Conservation (phyloP, 2,888 invertebrate genomes). For the Phrixothrix hirtus region DNA sequence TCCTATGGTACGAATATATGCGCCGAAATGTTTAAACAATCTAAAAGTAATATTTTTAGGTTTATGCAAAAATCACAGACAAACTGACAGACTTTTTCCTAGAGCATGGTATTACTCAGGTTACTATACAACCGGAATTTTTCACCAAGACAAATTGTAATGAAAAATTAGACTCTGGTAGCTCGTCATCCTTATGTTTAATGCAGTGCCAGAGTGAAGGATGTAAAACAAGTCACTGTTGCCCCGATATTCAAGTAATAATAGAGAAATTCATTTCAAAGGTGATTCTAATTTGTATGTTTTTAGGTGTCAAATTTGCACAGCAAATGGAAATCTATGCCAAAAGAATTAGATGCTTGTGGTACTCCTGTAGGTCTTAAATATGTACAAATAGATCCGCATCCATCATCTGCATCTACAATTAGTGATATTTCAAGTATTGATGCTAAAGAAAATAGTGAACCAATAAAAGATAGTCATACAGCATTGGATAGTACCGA, state of each 20-base stretch:
- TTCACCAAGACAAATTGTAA: constrained; percentile 42
- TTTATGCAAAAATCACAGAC: constrained; percentile 62
- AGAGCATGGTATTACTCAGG: constrained; percentile 79
- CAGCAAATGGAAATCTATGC: background rate
- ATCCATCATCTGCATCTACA: too few relatives aligned
- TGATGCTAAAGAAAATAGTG: too few relatives aligned
- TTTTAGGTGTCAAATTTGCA: too few relatives aligned
- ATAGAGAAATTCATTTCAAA: too few relatives aligned
- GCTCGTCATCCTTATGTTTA: constrained; percentile 49
- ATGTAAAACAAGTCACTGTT: constrained; percentile 56
- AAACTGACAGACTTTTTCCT: constrained; percentile 75
- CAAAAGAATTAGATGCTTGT: background rate
- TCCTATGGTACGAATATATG: constrained; percentile 64
- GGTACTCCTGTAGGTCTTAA: background rate
- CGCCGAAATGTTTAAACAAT: too few relatives aligned
- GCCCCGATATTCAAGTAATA: constrained; percentile 38
- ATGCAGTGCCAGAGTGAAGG: constrained; percentile 54
- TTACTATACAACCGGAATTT: constrained; percentile 89
- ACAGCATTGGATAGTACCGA: too few relatives aligned
- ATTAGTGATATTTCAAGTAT: too few relatives aligned
- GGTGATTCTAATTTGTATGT: too few relatives aligned
- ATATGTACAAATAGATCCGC: background rate
- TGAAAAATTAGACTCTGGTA: constrained; percentile 42
- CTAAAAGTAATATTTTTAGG: too few relatives aligned
- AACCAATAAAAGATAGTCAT: too few relatives aligned